These are phyloP conservation scores for Ischnura elegans DNA, from an alignment of 2,888 invertebrate genomes.

Conservation along the genomic window DNA sequence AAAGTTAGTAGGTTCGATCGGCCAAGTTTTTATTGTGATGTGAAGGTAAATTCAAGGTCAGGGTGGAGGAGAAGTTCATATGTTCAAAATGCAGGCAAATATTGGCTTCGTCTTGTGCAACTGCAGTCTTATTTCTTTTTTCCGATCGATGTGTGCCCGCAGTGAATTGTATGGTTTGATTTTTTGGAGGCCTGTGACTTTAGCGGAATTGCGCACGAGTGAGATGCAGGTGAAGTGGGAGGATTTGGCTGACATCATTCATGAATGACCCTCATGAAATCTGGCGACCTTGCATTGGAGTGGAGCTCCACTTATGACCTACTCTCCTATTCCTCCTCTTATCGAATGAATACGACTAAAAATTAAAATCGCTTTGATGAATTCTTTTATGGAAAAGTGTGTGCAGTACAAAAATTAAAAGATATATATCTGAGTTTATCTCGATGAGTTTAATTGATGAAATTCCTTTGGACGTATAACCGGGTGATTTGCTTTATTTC, in stretches of 20 bases:
- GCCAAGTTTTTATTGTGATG: no score
- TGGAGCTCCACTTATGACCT: neutral
- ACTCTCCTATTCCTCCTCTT: no score
- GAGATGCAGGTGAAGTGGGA: neutral
- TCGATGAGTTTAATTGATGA: no score
- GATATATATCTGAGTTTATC: no score
- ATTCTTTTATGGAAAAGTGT: no score
- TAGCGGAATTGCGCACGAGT: neutral
- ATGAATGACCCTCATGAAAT: neutral
- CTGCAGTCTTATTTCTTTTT: conserved; percentile 7
- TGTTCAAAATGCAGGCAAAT: neutral
- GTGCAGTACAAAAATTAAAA: no score
- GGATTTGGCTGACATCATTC: neutral
- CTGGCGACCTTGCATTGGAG: neutral
- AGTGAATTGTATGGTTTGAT: neutral
- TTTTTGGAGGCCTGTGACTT: neutral
- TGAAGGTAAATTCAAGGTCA: neutral
- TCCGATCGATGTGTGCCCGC: conserved; percentile 11
- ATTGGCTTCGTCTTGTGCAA: neutral
- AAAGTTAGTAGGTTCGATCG: neutral
- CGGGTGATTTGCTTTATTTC: no score
- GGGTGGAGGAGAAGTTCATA: neutral
- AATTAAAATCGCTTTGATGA: no score
- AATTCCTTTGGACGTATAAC: no score
- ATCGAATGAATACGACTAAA: no score